Evolutionary conservation across 1,140 invertebrate genomes (phyloP).

Genomic region (Drosophila simulans): DNA sequence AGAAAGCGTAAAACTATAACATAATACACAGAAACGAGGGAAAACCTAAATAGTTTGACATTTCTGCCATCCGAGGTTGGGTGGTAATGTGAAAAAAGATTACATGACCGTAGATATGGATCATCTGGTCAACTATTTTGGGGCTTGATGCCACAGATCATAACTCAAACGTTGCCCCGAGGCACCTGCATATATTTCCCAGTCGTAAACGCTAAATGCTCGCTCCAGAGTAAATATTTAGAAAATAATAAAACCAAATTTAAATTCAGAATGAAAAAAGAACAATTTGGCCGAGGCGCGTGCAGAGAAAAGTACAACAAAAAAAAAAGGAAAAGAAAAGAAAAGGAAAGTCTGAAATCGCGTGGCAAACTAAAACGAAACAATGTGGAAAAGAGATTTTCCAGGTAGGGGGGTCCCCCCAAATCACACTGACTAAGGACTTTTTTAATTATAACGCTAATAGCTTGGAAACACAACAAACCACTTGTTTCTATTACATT

Average conservation of each 20-base stretch:
- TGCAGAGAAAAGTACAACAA: slow-evolving; percentile 18
- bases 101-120: slow-evolving; percentile 3
- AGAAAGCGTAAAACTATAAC: slow-evolving; percentile 1
- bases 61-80: slow-evolving; percentile 1
- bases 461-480: background rate
- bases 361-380: slow-evolving; percentile 11
- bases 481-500: slow-evolving; percentile 1
- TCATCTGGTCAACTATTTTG: slow-evolving; percentile 4
- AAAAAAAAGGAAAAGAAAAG: background rate
- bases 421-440: slow-evolving; percentile 11
- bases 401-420: background rate
- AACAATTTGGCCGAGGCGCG: slow-evolving; percentile 22
- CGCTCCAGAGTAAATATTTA: slow-evolving; percentile 71
- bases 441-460: slow-evolving; percentile 8
- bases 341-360: slow-evolving; percentile 4
- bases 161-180: slow-evolving; percentile 3
- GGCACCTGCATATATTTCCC: background rate
- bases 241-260: slow-evolving; percentile 73
- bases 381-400: background rate
- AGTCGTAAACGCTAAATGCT: slow-evolving; percentile 67
- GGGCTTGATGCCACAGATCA: slow-evolving; percentile 2
- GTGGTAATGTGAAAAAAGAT: background rate
- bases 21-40: slow-evolving; percentile 2
- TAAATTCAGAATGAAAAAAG: slow-evolving; percentile 47
- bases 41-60: slow-evolving; percentile 11